phyloP scores from a whole-genome alignment of 2,888 invertebrate species.

The Maniola hyperantus region DNA sequence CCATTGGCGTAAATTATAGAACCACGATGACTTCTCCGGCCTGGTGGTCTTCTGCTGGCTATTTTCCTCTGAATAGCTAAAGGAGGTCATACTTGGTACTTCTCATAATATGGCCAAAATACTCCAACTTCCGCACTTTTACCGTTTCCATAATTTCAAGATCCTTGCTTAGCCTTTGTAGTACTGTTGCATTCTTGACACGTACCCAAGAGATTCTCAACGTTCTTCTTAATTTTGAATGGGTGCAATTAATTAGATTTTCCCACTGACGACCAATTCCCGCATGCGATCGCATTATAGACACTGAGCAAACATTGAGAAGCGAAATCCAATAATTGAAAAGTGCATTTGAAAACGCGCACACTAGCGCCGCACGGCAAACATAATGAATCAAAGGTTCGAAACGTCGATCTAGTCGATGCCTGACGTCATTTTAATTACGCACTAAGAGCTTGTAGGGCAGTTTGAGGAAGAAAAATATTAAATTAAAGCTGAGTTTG shows the following conservation, averaged over 20 bases:
- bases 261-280: neutral
- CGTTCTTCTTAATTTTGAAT: neutral
- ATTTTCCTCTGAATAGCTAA: too few relatives aligned
- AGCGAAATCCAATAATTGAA: constrained; percentile 16
- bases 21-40: too few relatives aligned
- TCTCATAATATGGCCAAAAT: too few relatives aligned
- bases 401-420: constrained; percentile 27
- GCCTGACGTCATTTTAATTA: constrained; percentile 30
- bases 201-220: too few relatives aligned
- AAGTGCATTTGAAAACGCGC: constrained; percentile 21
- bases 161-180: too few relatives aligned
- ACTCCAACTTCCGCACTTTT: too few relatives aligned
- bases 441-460: neutral
- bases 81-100: too few relatives aligned
- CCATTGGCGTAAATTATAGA: too few relatives aligned
- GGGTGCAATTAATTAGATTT: constrained; percentile 3
- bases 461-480: neutral
- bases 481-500: neutral
- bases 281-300: constrained; percentile 1
- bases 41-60: too few relatives aligned
- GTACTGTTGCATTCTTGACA: too few relatives aligned
- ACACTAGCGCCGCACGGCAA: constrained; percentile 11
- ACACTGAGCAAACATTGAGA: constrained; percentile 12
- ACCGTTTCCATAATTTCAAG: too few relatives aligned
- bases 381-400: constrained; percentile 33